Evolutionary conservation across 2,797 vertebrate species (phyloP).

Genomic region (Triplophysa yarkandensis): DNA sequence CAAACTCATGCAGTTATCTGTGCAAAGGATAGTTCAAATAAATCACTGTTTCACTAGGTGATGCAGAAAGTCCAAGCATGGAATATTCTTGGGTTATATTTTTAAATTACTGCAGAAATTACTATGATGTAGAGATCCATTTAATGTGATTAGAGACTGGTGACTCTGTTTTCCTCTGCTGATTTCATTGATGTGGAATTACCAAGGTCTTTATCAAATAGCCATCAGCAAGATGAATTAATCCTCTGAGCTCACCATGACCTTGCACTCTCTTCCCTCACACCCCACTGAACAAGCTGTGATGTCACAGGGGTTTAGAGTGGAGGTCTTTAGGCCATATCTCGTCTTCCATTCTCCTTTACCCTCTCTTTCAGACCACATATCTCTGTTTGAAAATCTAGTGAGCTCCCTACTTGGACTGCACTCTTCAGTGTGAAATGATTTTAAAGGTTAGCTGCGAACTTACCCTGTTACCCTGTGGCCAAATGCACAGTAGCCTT

Average conservation of each 20-base stretch:
- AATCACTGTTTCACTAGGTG: background rate
- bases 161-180: slow-evolving; percentile 40
- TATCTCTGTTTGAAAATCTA: background rate
- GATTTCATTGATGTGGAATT: slow-evolving; percentile 44
- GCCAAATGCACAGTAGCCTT: background rate
- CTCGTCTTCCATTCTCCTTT: slow-evolving; percentile 27
- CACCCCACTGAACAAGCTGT: slow-evolving; percentile 9
- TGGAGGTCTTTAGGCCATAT: slow-evolving; percentile 59
- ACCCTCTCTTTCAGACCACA: background rate
- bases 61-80: background rate
- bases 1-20: background rate
- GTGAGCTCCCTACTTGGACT: background rate
- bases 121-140: background rate
- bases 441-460: no score
- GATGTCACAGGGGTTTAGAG: background rate
- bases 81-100: background rate
- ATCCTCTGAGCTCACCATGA: slow-evolving; percentile 33
- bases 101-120: background rate
- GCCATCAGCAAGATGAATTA: slow-evolving; percentile 59
- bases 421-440: no score
- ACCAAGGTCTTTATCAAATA: slow-evolving; percentile 62
- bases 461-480: no score
- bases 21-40: background rate
- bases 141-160: slow-evolving; percentile 23
- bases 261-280: slow-evolving; percentile 42